Conservation (phyloP, 2,888 invertebrate species). For the Spisula solida region DNA sequence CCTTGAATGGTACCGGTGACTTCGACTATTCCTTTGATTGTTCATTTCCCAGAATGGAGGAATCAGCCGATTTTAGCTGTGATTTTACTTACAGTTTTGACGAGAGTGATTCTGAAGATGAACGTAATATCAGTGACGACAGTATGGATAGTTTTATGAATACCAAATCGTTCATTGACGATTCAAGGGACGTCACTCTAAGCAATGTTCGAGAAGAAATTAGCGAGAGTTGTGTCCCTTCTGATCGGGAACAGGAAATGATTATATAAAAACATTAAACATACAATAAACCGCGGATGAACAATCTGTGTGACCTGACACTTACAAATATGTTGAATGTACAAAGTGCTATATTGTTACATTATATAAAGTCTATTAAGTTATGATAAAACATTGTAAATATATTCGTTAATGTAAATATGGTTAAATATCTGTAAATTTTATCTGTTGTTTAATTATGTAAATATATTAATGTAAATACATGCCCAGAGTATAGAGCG, state of each 20-base stretch:
- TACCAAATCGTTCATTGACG: slow-evolving; percentile 27
- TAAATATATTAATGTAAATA: slow-evolving; percentile 19
- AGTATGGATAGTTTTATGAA: slow-evolving; percentile 48
- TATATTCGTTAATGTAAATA: neutral
- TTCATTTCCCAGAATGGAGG: slow-evolving; percentile 48
- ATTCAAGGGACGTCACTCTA: slow-evolving; percentile 12
- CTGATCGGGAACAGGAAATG: neutral
- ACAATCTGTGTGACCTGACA: neutral
- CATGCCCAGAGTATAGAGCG: neutral
- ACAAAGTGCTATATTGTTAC: slow-evolving; percentile 16
- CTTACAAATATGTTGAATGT: neutral
- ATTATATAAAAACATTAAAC: neutral
- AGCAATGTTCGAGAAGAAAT: neutral
- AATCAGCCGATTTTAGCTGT: neutral
- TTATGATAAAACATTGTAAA: slow-evolving; percentile 17
- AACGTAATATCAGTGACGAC: neutral
- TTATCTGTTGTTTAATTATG: neutral
- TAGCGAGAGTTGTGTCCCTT: slow-evolving; percentile 24
- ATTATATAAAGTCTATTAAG: neutral
- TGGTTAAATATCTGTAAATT: neutral
- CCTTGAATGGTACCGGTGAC: neutral
- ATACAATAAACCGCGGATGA: neutral
- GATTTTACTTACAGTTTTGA: slow-evolving; percentile 39
- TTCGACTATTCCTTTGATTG: slow-evolving; percentile 45
- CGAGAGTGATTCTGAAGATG: slow-evolving; percentile 24